These are phyloP conservation scores for Acheta domesticus DNA, from an alignment of 2,888 invertebrate genomes.

Conservation along the genomic window DNA sequence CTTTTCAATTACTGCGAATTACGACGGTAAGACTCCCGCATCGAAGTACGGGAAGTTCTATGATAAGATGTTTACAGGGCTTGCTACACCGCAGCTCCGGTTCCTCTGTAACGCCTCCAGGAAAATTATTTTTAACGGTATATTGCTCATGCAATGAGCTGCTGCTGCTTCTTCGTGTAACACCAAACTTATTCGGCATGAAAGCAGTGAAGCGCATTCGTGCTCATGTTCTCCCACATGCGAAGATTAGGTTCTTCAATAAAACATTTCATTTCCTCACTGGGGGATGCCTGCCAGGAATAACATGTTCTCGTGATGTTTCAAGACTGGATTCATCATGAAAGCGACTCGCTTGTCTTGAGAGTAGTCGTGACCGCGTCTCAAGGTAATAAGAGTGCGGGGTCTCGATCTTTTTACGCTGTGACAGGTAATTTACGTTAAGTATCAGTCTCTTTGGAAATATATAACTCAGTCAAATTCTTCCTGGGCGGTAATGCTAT, in stretches of 20 bases:
- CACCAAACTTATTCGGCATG: neutral
- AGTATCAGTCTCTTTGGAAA: neutral
- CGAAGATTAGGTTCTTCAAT: constrained; percentile 6
- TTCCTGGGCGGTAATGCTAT: neutral
- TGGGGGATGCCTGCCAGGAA: neutral
- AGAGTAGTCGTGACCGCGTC: neutral
- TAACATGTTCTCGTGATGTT: neutral
- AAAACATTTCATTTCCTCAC: constrained; percentile 1
- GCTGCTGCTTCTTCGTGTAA: neutral
- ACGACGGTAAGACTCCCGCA: too few species aligned
- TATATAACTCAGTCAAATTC: constrained; percentile 1
- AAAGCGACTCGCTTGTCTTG: neutral
- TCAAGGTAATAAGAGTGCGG: too few species aligned
- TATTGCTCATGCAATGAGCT: neutral
- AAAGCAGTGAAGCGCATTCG: neutral
- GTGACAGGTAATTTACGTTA: neutral
- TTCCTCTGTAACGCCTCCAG: neutral
- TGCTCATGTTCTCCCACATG: constrained; percentile 18
- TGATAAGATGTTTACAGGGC: too few species aligned
- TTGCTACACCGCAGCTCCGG: too few species aligned
- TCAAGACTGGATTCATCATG: neutral
- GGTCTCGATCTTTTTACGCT: neutral
- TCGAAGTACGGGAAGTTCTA: too few species aligned
- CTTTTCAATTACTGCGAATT: too few species aligned
- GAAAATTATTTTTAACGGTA: neutral